These are phyloP conservation scores for Sebastes steindachneri DNA, from an alignment of 2,797 vertebrate genomes.

Conservation along the genomic window DNA sequence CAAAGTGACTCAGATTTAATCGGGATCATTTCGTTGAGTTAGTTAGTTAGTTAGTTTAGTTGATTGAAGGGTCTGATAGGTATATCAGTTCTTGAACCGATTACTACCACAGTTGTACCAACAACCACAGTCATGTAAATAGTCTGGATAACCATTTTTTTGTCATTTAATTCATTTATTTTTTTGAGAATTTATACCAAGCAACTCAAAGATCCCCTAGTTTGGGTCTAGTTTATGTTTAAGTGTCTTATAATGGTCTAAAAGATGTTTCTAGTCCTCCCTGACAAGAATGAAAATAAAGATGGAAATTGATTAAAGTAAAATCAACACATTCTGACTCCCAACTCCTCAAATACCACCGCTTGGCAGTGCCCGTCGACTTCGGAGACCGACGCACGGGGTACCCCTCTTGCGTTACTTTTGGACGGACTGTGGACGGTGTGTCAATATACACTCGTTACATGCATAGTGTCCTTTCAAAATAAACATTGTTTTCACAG, in stretches of 20 bases:
- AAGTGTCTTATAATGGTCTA: not conserved
- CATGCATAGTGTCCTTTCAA: too few species aligned
- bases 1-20: not conserved
- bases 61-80: not conserved
- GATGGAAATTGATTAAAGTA: not conserved
- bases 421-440: too few species aligned
- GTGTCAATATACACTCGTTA: too few species aligned
- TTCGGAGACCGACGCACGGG: too few species aligned
- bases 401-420: too few species aligned
- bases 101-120: not conserved
- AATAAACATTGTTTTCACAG: too few species aligned
- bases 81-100: not conserved
- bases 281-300: not conserved
- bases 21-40: not conserved
- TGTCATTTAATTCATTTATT: not conserved
- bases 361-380: too few species aligned
- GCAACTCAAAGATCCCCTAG: not conserved
- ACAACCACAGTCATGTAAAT: not conserved
- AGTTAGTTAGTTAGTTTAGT: too few species aligned
- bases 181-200: not conserved
- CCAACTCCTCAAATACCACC: too few species aligned
- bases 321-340: too few species aligned
- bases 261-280: not conserved
- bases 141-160: not conserved
- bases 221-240: not conserved